A percentile compares a stretch with the other conserved stretches of the same genome.
phyloP scores from a whole-genome alignment of 1,140 invertebrate genomes.

The Cepaea nemoralis region DNA sequence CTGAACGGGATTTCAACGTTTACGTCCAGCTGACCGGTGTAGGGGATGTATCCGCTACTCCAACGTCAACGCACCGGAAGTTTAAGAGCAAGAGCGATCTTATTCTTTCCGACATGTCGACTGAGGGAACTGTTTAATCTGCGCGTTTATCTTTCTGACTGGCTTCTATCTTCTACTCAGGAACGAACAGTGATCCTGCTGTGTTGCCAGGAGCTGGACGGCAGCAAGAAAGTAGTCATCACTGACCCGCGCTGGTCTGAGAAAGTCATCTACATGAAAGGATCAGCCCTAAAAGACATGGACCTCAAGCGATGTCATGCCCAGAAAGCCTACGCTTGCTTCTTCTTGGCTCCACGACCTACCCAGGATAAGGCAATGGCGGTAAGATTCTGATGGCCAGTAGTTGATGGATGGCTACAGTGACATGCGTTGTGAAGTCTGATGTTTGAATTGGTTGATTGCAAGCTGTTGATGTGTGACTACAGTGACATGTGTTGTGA shows the following conservation, averaged over 20 bases:
- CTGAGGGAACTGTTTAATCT: too few species aligned
- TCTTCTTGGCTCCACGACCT: constrained; percentile 91
- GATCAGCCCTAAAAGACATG: constrained; percentile 92
- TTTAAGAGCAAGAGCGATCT: too few species aligned
- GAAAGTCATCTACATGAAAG: constrained; percentile 96
- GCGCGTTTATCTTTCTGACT: too few species aligned
- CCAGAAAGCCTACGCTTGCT: constrained; percentile 96
- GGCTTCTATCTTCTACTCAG: constrained; percentile 73
- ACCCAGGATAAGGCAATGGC: constrained; percentile 94
- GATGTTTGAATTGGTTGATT: neutral
- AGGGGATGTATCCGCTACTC: too few species aligned
- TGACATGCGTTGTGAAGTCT: too few species aligned
- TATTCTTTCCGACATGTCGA: too few species aligned
- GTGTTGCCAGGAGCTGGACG: constrained; percentile 95
- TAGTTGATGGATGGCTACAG: too few species aligned
- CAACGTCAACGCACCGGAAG: too few species aligned
- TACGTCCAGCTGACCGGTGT: too few species aligned
- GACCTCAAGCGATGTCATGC: constrained; percentile 91
- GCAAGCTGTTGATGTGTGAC: neutral
- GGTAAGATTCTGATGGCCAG: constrained; percentile 73
- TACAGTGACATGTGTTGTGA: neutral
- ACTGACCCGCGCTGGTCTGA: constrained; percentile 98
- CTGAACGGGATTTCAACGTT: too few species aligned
- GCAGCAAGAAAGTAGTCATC: constrained; percentile 96
- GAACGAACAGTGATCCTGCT: constrained; percentile 95